Base-by-base conservation (phyloP, 2,113 vertebrate species). In the Illadopsis cleaveri region DNA sequence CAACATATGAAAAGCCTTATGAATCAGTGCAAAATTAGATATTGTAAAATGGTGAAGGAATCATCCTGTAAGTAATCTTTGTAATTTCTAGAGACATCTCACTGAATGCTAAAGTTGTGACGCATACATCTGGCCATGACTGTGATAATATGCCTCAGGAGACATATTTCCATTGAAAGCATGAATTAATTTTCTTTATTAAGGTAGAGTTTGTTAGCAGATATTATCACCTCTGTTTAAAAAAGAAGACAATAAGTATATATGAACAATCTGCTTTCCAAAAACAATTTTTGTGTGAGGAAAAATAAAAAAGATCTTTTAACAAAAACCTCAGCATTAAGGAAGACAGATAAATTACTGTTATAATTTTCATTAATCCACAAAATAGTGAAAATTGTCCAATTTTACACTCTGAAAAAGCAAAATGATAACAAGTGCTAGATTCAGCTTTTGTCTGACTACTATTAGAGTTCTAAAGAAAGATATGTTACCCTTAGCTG, bases 211-310 rank as follows among this genome's bases (percentile, higher is more conserved):
- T 61, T 37, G 2, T 31, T 30, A 54, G 27, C 48, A 35, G 12
- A 53, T 37, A 66, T 11, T 37, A 62, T 62, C n/a, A 70, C 0
- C 3, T 69, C 15, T 6, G 0, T 73, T 81, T 65, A 15, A 35
- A 77, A 82, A 58, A 33, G 1, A 45, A 9, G 3, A 22, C 18
- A 64, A 6, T 42, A 5, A 66, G 1, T 25, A 73, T 15, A 38
- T 57, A 50, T 5, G 9, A 78, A 65, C 17, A 84, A 65, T 65
- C n/a, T 61, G 50, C 84, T 4, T 6, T 70, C 17, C 25, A 45
- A 45, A 77, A 16, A 0, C 1, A 3, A 10, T 37, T 47, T 69
- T 53, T 19, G 30, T 9, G 23, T 18, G 22, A 66, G 21, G 7
- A 25, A 30, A 71, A 50, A 44, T 11, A 28, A 65, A 57, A 14